Base-by-base conservation (phyloP, 1,140 invertebrate genomes). In the Onthophagus taurus region DNA sequence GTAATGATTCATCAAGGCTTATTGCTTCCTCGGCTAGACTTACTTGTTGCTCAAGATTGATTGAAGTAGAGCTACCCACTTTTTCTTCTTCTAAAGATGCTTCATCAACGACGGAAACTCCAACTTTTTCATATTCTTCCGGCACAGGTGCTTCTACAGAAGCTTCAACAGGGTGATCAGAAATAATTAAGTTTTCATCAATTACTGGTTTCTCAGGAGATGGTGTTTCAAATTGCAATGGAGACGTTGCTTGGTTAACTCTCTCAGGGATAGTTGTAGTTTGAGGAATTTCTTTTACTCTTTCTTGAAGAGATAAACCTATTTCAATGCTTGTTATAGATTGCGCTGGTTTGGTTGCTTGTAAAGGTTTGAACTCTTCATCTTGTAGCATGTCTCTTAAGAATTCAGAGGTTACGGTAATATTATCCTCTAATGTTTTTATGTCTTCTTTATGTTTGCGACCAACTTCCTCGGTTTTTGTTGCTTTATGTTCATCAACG, bases 341-440 rank as follows among this genome's bases (percentile, higher is more conserved):
- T 6, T 39, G 5, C 23, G 37, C 3, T 12, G 3, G 8, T n/a
- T 36, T 14, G 23, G 23, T 39, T 26, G 12, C 1, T 14, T 16
- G 3, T 14, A 16, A 11, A 26, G n/a, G 7, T 11, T 6, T 9
- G 11, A n/a, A 24, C n/a, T 39, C 37, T 16, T 39, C 37, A 2
- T 39, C 37, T 21, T 36, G 19, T n/a, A 39, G 14, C 8, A 39
- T 13, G 29, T 39, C 37, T 11, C 11, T 39, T 17, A 39, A 29
- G 13, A 39, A 39, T 39, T 39, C 37, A 0, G 37, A 39, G 0
- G 37, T 39, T 7, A 39, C 19, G 9, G 37, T 39, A 13, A 39
- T 39, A 16, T 39, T 39, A 13, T 39, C 37, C 29, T 39, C 37
- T 14, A 39, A 29, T 4, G 37, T 39, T 26, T 29, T 39, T 4